These are phyloP conservation scores for Capromys pilorides DNA, from an alignment of 2,797 vertebrate species.

Conservation along the genomic window DNA sequence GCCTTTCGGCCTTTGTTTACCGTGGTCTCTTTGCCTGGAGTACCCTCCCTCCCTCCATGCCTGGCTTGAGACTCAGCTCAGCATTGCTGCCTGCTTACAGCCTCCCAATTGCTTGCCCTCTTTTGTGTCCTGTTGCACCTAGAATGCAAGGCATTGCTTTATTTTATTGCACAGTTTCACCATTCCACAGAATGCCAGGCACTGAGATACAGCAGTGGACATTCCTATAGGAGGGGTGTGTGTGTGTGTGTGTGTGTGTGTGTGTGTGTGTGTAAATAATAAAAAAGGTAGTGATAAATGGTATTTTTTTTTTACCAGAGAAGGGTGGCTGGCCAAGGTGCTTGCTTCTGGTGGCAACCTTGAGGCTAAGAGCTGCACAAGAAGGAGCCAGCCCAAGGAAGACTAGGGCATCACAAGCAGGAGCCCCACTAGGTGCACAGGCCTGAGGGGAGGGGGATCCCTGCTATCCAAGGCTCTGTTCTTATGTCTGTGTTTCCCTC, in stretches of 20 bases:
- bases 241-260: not conserved
- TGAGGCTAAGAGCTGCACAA: not conserved
- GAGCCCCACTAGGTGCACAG: not conserved
- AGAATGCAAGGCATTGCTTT: slow-evolving; percentile 17
- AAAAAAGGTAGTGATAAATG: not conserved
- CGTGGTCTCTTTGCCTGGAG: not conserved
- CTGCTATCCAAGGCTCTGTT: not conserved
- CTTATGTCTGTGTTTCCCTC: slow-evolving; percentile 9
- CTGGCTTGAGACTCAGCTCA: not conserved
- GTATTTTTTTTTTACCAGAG: slow-evolving; percentile 21
- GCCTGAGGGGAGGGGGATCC: not conserved
- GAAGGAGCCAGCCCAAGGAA: slow-evolving; percentile 7
- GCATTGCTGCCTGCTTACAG: not conserved
- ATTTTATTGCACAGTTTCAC: not conserved
- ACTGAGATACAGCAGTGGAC: not conserved
- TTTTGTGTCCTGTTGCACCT: not conserved
- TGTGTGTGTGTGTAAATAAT: not conserved
- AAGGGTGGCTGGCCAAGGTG: not conserved
- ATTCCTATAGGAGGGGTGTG: not conserved
- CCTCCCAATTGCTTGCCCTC: not conserved
- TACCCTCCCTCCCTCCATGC: not conserved
- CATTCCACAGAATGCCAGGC: not conserved
- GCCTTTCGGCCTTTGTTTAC: not conserved
- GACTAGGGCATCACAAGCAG: not conserved
- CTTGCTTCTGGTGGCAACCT: not conserved